A percentile compares a stretch with the other conserved stretches of the same genome.
These are phyloP conservation scores for Nanorana parkeri DNA, from an alignment of 2,113 vertebrate genomes.

Conservation along the genomic window DNA sequence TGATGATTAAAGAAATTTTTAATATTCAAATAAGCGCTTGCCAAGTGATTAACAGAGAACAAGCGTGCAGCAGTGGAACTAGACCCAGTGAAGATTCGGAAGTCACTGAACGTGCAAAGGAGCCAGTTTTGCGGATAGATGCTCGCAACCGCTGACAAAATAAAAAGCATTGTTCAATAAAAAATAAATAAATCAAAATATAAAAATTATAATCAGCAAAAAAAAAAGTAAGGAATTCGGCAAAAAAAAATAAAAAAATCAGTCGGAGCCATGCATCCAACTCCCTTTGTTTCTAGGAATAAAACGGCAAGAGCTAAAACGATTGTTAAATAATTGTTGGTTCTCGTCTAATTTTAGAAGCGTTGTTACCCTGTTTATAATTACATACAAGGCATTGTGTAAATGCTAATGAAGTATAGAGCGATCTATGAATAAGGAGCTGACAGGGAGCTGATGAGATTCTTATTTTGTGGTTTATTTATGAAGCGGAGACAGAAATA, in stretches of 20 bases:
- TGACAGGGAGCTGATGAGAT: conserved; percentile 26
- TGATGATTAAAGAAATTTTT: conserved; percentile 99
- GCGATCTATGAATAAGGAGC: conserved; percentile 40
- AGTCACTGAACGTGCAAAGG: conserved; percentile 74
- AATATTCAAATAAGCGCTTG: conserved; percentile 99
- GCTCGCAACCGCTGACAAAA: conserved; percentile 66
- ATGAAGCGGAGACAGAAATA: conserved; percentile 17
- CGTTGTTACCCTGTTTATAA: conserved; percentile 55
- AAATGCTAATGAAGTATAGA: conserved; percentile 55
- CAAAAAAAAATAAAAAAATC: background rate
- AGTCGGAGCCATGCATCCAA: background rate
- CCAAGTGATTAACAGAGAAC: conserved; percentile 98
- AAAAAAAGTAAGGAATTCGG: conserved; percentile 22
- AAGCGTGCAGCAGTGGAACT: conserved; percentile 93
- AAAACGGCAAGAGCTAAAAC: conserved; percentile 19
- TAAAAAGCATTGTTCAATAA: conserved; percentile 48
- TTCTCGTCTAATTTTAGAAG: conserved; percentile 55
- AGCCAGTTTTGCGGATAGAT: conserved; percentile 65
- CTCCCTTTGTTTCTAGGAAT: conserved; percentile 46
- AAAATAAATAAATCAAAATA: conserved; percentile 61
- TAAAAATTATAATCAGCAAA: conserved; percentile 61
- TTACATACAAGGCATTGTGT: conserved; percentile 52
- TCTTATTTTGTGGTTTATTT: conserved; percentile 27
- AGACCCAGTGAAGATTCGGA: conserved; percentile 83
- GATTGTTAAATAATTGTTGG: conserved; percentile 52